Conservation (phyloP, 30 jellyfish, hydroid and myxozoan genomes). For the Turritopsis rubra region DNA sequence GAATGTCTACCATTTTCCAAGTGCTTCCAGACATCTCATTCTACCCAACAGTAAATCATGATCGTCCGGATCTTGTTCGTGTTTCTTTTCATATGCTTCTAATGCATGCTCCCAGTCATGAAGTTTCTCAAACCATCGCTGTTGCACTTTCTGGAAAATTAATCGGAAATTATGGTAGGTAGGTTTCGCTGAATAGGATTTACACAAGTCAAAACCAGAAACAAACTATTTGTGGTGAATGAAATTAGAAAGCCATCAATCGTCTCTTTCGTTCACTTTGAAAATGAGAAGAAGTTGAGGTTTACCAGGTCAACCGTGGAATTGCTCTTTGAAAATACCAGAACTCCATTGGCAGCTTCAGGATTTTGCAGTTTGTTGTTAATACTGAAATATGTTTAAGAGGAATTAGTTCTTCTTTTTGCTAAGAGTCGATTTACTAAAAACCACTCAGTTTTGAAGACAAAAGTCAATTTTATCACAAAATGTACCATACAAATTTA, state of each 20-base stretch:
- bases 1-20: constrained; percentile 81
- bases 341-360: constrained; percentile 98
- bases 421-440: too few relatives aligned
- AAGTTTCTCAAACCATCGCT: constrained; percentile 94
- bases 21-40: constrained; percentile 95
- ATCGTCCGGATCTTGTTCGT: constrained; percentile 78
- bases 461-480: background rate
- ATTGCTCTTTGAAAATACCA: constrained; percentile 79
- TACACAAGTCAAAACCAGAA: too few relatives aligned
- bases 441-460: too few relatives aligned
- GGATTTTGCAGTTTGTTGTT: constrained; percentile 93
- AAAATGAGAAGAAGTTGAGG: background rate
- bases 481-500: background rate
- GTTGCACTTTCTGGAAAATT: constrained; percentile 72
- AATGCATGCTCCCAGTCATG: constrained; percentile 99
- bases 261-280: background rate
- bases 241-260: background rate
- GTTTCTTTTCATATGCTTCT: constrained; percentile 76
- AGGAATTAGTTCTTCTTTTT: background rate
- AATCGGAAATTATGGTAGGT: background rate
- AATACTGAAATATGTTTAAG: constrained; percentile 42
- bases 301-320: constrained; percentile 77
- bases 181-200: background rate
- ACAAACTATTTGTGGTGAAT: background rate
- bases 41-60: constrained; percentile 69